Conservation (phyloP, 2,113 vertebrate genomes). For the Cyprinus carpio region DNA sequence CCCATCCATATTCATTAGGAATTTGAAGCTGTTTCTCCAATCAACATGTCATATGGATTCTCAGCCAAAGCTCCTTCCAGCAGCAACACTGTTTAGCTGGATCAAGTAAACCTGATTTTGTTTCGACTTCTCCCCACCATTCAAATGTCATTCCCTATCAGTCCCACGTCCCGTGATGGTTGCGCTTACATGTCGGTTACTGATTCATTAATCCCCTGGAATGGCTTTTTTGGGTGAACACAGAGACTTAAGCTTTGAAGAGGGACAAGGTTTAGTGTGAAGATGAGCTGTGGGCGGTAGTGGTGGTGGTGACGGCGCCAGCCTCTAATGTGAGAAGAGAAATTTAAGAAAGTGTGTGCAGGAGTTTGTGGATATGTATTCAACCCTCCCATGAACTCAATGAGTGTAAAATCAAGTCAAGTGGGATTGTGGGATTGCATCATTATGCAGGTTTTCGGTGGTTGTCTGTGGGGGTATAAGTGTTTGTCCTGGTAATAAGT, state of each 20-base stretch:
- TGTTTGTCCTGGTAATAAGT: constrained; percentile 51
- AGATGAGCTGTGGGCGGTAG: constrained; percentile 71
- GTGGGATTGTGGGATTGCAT: constrained; percentile 54
- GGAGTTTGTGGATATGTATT: constrained; percentile 55
- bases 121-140: constrained; percentile 73
- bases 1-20: constrained; percentile 79
- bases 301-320: neutral
- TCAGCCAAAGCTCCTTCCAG: constrained; percentile 73
- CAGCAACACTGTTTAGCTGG: constrained; percentile 71
- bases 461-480: constrained; percentile 55
- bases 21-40: constrained; percentile 69
- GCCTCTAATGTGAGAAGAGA: constrained; percentile 63
- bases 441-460: constrained; percentile 59
- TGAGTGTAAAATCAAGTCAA: constrained; percentile 65
- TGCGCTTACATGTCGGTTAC: constrained; percentile 66
- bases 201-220: constrained; percentile 72
- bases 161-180: constrained; percentile 66
- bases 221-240: constrained; percentile 74
- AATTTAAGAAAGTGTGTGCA: constrained; percentile 52
- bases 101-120: constrained; percentile 75
- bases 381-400: constrained; percentile 71
- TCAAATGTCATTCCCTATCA: constrained; percentile 73
- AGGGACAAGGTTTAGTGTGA: constrained; percentile 76
- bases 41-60: constrained; percentile 76
- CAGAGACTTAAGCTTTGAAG: constrained; percentile 74